phyloP scores from a whole-genome alignment of 2,888 invertebrate genomes.

The Drosophila colorata region DNA sequence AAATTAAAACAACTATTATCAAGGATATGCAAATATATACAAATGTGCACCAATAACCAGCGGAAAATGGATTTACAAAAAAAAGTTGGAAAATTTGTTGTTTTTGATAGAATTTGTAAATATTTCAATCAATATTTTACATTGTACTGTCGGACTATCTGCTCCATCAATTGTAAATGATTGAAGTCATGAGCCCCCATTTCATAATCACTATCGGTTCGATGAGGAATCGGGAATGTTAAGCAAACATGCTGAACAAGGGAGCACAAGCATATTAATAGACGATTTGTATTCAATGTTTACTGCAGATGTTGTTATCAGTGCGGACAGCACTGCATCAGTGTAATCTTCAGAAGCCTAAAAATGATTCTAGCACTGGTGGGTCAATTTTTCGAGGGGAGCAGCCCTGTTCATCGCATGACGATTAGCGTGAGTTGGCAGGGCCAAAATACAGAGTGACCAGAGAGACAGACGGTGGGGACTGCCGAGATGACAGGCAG shows the following conservation, averaged over 20 bases:
- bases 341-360: conserved; percentile 52
- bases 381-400: no score
- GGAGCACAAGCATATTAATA: conserved; percentile 34
- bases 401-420: no score
- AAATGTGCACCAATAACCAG: conserved; percentile 25
- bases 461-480: no score
- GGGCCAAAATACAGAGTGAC: no score
- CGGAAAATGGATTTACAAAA: conserved; percentile 59
- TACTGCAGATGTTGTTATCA: conserved; percentile 59
- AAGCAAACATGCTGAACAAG: conserved; percentile 26
- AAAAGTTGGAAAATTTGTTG: conserved; percentile 28
- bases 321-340: conserved; percentile 57
- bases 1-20: conserved; percentile 13
- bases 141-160: conserved; percentile 61
- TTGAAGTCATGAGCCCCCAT: conserved; percentile 67
- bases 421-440: no score
- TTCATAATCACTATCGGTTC: conserved; percentile 62
- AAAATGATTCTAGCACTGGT: conserved; percentile 40
- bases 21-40: not conserved
- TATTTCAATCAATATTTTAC: conserved; percentile 51
- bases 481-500: no score
- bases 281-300: conserved; percentile 56
- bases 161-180: conserved; percentile 52
- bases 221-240: conserved; percentile 36
- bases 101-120: conserved; percentile 41